Base-by-base conservation (phyloP, 2,888 invertebrate genomes). In the Cheilosia impressa region DNA sequence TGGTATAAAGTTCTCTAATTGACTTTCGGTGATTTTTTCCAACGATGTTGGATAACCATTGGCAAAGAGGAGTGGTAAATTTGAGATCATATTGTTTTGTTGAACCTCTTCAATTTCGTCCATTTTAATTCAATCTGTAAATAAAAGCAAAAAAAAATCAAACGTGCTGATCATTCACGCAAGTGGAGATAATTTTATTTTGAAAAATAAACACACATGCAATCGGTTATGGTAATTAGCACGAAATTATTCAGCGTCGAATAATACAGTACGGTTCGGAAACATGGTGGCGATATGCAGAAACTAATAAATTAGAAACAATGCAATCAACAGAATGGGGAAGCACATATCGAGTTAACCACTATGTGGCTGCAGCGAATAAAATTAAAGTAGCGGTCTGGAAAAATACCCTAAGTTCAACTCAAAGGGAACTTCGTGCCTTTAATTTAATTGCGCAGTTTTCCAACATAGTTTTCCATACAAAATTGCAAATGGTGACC, bases 21-120 rank as follows among this genome's bases (percentile, higher is more conserved):
- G 95, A 75, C 91, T 92, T 90, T 94, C 93, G 34, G 93, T 93
- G 88, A 95, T 94, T 90, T 94, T 94, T 84, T 94, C 93, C 88
- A 96, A 91, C 58, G 95, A 95, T 69, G 94, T 95, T 60, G 96
- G 96, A 91, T 95, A 94, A 88, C 96, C 96, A 90, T 95, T 94
- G 87, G 95, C 94, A 89, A 96, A 95, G 66, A 96, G 92, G 88
- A 96, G 93, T 88, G 96, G 96, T 91, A 96, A 93, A 92, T 95
- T 95, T 87, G 96, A 95, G 92, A 95, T 95, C 94, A 95, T 95
- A 90, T 91, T 93, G 65, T 91, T 90, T 88, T 92, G 91, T 82
- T 91, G 90, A 55, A 89, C 89, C 87, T 91, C 92, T 85, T 91
- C 92, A 53, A 90, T 89, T 81, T 91, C 91, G 82, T 91, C 91